Base-by-base conservation (phyloP, 1,140 invertebrate species). In the Cepaea nemoralis region DNA sequence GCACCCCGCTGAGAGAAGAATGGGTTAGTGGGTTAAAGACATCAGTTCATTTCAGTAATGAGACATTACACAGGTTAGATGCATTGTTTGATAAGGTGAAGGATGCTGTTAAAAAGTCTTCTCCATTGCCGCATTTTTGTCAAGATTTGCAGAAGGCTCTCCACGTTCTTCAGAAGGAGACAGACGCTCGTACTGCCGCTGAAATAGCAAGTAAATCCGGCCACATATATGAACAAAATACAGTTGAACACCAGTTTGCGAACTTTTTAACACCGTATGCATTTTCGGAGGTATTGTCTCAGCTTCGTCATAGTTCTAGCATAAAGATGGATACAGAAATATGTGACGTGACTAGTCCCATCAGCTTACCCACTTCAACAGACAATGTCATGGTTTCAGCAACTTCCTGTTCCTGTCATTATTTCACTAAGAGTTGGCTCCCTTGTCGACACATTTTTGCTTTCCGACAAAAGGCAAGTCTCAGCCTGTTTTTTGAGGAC, bases 261-360 rank as follows among this genome's bases (percentile, higher is more conserved):
- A 55, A 31, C 73, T 75, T 75, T 24, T 27, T 75, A 16, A 75
- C 73, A 35, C 73, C 73, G 1, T 75, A 75, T 75, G 73, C 73
- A 48, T 75, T 48, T 75, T 35, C 27, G 3, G 27, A 48, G 31
- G 24, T 27, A 5, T 24, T 45, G n/a, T 40, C 35, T 5, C 40
- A 75, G 40, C 40, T 75, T 33, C n/a, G 35, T 22, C 22, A 27
- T 5, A 55, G 40, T 75, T 3, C 16, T 19, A 50, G 35, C 31
- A 40, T 75, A 75, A 75, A 75, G n/a, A 42, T 75, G 73, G 40
- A 45, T 50, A 31, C 40, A 3, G 48, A 45, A 12, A 55, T 48
- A 12, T 45, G 48, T 75, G 48, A 75, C 50, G 48, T 70, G 22
- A 39, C 35, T 5, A 70, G 39, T 31, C 69, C 73, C 3, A 55